Evolutionary conservation across 2,888 invertebrate genomes (phyloP), one percentile per base, ranked within the genome.

Genomic region (Netelia virgata): DNA sequence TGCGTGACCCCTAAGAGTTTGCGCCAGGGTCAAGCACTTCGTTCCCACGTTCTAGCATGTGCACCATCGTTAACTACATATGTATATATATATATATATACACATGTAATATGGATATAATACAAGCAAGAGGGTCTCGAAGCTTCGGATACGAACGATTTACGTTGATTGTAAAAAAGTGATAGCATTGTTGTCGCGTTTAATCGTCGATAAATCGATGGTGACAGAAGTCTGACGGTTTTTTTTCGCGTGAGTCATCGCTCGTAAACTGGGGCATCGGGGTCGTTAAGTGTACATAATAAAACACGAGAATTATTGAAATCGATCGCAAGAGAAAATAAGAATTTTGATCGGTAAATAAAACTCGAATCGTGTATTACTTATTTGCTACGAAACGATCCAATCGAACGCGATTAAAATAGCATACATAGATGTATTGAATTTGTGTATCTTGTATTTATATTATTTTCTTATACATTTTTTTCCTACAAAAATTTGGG

Each of bases 1-100:
- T 82, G 87, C 86, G 87, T 87, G 87, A 86, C 81, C 84, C 70
- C 72, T 8, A 64, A 79, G 78, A 83, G 86, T 85, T 87, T 79
- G 55, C 47, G 18, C 66, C 79, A 83, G 87, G 87, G 87, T 87
- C 87, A 85, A 85, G 83, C 83, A 70, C 85, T 76, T 72, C 70
- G 23, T 75, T 74, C 69, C 57, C 77, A 63, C 77, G 74, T 81
- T 79, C 59, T 57, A 18, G 69, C 28, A 66, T 82, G 79, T 79
- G 79, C 70, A 76, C 61, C 61, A 53, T 79, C 59, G 20, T 53
- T 43, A 41, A 14, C 57, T 63, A 61, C 36, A 23, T 50, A 28
- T 18, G 69, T 36, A 72, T 41, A 8, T 55, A 55, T 55, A 16
- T 55, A 47, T 47, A 47, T 47, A 47, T 11, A 11, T 47, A 47